Conservation (phyloP, 2,113 vertebrate genomes). For the Dasypus novemcinctus region DNA sequence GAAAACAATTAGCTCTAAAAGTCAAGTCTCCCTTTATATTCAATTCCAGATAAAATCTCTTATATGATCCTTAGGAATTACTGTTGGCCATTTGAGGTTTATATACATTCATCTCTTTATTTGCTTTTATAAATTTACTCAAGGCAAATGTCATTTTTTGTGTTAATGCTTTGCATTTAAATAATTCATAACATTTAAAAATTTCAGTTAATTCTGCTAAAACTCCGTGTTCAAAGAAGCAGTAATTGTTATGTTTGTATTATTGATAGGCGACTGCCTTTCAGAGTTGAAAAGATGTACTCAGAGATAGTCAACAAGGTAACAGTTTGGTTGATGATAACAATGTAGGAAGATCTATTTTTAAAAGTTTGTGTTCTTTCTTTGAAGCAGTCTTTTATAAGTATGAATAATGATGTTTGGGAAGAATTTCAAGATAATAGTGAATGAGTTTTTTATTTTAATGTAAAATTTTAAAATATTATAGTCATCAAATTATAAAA, state of each 20-base stretch:
- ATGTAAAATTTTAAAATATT: neutral
- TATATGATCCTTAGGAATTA: neutral
- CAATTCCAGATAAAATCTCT: slow-evolving; percentile 52
- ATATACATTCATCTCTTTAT: neutral
- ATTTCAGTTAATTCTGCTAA: slow-evolving; percentile 33
- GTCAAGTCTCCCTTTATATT: slow-evolving; percentile 44
- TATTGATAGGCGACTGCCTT: slow-evolving; percentile 11
- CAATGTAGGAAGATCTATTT: neutral
- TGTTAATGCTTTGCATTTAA: slow-evolving; percentile 27
- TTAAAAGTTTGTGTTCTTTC: neutral
- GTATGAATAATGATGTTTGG: neutral
- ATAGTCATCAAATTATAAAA: neutral
- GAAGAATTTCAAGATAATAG: neutral
- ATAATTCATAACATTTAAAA: slow-evolving; percentile 7
- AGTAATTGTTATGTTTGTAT: neutral
- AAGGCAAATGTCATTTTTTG: neutral
- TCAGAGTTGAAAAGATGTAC: neutral
- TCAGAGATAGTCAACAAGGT: neutral
- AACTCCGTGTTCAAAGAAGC: neutral
- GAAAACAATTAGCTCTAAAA: slow-evolving; percentile 46
- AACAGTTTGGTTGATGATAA: neutral
- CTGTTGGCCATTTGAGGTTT: slow-evolving; percentile 32
- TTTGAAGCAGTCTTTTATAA: neutral
- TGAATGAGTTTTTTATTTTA: slow-evolving; percentile 7
- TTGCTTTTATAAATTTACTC: slow-evolving; percentile 37